A percentile compares a stretch with the other conserved stretches of the same genome.
These are phyloP conservation scores for Cetonia aurata DNA, from an alignment of 2,888 invertebrate genomes.

Conservation along the genomic window DNA sequence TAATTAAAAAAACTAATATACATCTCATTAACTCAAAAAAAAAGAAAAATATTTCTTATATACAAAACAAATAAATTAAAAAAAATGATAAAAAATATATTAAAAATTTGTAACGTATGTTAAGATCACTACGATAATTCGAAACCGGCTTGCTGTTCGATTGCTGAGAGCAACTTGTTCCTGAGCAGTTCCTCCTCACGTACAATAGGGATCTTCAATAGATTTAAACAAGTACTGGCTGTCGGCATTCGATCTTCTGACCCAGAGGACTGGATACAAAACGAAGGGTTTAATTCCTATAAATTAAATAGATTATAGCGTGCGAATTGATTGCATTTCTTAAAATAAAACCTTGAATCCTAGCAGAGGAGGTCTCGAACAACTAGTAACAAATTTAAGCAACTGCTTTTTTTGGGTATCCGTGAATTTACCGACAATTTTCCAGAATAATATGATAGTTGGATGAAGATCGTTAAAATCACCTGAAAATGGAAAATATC, in stretches of 20 bases:
- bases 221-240: conserved; percentile 98
- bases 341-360: conserved; percentile 87
- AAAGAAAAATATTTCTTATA: conserved; percentile 13
- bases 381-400: conserved; percentile 98
- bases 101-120: conserved; percentile 3
- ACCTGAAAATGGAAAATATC: not conserved
- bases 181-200: conserved; percentile 80
- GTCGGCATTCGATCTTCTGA: conserved; percentile 93
- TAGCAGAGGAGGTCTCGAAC: conserved; percentile 94
- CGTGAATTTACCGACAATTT: conserved; percentile 84
- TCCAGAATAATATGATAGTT: conserved; percentile 92
- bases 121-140: conserved; percentile 82
- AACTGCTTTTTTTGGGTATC: conserved; percentile 88
- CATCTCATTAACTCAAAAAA: conserved; percentile 1
- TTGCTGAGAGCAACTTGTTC: conserved; percentile 90
- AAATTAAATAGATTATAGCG: conserved; percentile 46
- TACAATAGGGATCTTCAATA: conserved; percentile 95
- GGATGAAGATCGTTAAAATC: conserved; percentile 85
- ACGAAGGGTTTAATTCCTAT: conserved; percentile 94
- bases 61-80: conserved; percentile 37
- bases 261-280: conserved; percentile 95
- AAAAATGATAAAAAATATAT: conserved; percentile 32
- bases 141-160: conserved; percentile 96
- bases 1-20: conserved; percentile 10
- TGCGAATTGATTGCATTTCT: not conserved